Base-by-base conservation (phyloP, 2,888 invertebrate species). In the Hesperia comma region DNA sequence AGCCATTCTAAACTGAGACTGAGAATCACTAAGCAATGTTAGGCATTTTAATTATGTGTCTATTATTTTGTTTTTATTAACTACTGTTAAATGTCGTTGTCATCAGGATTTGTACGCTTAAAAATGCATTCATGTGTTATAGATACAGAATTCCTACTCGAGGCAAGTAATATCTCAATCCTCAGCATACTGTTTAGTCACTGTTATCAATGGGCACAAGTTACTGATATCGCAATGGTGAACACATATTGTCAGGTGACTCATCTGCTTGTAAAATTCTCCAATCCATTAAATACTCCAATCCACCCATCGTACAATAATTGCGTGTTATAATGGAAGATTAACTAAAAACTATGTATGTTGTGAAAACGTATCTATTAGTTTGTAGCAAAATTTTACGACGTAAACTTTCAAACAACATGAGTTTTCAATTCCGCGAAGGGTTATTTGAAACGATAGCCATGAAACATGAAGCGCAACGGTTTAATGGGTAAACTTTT, bases 401-500 rank as follows among this genome's bases (percentile, higher is more conserved):
- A 53, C 26, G 21, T 14, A 53, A 53, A 33, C 1, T 54, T 33
- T 32, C 15, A 17, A 54, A 55, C 26, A 55, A 62, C 62, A 55
- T 53, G 40, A 40, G 26, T 53, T 53, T 53, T 53, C 53, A 21
- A 53, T 62, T 55, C 62, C 54, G n/a, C 21, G 12, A 33, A 33
- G 43, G 54, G 55, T 46, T 63, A 55, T 55, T 63, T 56, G 46
- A 63, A 46, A 55, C 63, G 49, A 55, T 43, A 46, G 63, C 55
- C 54, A 55, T 41, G 62, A 55, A 63, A 63, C 55, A 55, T 55
- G 43, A 63, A 43, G 37, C 19, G 46, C 46, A 26, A 55, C 54
- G 63, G 14, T 67, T 64, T 74, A 73, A 76, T 73, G 71, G 69
- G 68, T 32, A 66, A 75, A 77, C 70, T 77, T 75, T 74, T 64